Conservation (phyloP, 1,140 invertebrate genomes). For the Drosophila orena region DNA sequence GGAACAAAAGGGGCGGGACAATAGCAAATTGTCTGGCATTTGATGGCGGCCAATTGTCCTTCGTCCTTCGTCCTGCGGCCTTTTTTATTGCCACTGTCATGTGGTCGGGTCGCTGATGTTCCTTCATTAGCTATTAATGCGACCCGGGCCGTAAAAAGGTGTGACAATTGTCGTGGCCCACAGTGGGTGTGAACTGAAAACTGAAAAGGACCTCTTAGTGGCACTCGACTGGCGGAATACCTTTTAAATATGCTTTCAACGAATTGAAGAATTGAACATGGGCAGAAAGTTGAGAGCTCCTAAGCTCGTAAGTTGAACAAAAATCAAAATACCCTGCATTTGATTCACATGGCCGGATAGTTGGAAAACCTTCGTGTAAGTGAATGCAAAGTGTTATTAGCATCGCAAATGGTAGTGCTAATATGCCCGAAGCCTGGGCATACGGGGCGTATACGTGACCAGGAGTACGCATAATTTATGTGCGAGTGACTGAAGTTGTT, state of each 20-base stretch:
- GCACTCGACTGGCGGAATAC: neutral
- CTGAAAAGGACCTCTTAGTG: neutral
- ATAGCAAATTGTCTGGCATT: constrained; percentile 64
- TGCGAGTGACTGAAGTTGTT: constrained; percentile 15
- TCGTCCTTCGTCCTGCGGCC: constrained; percentile 27
- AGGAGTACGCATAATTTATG: constrained; percentile 21
- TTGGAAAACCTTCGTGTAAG: too few species aligned
- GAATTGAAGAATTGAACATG: too few species aligned
- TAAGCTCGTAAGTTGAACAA: too few species aligned
- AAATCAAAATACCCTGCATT: too few species aligned
- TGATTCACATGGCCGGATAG: too few species aligned
- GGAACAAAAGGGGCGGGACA: constrained; percentile 34
- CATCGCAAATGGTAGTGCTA: too few species aligned
- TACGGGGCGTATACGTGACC: constrained; percentile 19
- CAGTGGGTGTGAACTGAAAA: neutral
- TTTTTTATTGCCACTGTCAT: constrained; percentile 11
- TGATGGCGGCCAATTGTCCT: constrained; percentile 41
- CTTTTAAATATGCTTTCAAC: too few species aligned
- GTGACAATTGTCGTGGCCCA: constrained; percentile 58
- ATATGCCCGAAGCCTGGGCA: neutral
- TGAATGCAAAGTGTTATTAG: too few species aligned
- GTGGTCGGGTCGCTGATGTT: constrained; percentile 37
- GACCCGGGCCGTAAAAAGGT: constrained; percentile 63
- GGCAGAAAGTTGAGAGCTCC: too few species aligned
- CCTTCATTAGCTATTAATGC: constrained; percentile 77